These are phyloP conservation scores for Bradynema listronoti DNA, from an alignment of 1,140 invertebrate genomes.

Conservation along the genomic window DNA sequence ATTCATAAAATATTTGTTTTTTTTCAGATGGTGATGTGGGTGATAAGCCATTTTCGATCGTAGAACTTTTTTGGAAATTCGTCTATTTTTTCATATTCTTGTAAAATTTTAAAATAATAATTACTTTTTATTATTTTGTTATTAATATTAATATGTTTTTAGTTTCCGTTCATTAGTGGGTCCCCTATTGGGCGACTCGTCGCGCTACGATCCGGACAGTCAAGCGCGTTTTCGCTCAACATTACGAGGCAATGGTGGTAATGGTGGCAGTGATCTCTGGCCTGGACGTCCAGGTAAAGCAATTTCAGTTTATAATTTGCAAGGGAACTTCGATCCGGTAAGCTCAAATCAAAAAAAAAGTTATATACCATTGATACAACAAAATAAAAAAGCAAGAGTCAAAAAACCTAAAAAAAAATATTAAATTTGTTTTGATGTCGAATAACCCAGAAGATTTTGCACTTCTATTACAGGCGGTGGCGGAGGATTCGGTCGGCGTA, in stretches of 20 bases:
- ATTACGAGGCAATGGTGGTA: constrained; percentile 12
- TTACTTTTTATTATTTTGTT: constrained; percentile 2
- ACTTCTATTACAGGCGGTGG: too few relatives aligned
- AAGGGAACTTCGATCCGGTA: too few relatives aligned
- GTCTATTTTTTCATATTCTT: constrained; percentile 26
- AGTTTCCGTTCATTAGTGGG: constrained; percentile 25
- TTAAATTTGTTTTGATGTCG: neutral
- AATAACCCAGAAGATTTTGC: neutral
- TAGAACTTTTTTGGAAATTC: constrained; percentile 18
- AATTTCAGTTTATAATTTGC: constrained; percentile 1
- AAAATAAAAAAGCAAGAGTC: too few relatives aligned
- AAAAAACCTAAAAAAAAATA: too few relatives aligned
- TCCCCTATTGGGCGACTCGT: constrained; percentile 13
- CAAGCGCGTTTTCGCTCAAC: constrained; percentile 20
- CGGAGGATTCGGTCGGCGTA: constrained; percentile 16
- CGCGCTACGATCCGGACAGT: constrained; percentile 21
- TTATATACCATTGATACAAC: too few relatives aligned
- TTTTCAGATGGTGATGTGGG: constrained; percentile 23
- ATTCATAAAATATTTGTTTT: too few relatives aligned
- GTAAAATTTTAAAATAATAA: constrained; percentile 18
- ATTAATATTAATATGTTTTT: constrained; percentile 8
- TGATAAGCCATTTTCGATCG: constrained; percentile 17
- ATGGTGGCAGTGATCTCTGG: constrained; percentile 2
- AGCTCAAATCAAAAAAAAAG: too few relatives aligned
- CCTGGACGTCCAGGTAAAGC: constrained; percentile 11